These are phyloP conservation scores for Ormia ochracea DNA, from an alignment of 2,888 invertebrate genomes.

Conservation along the genomic window DNA sequence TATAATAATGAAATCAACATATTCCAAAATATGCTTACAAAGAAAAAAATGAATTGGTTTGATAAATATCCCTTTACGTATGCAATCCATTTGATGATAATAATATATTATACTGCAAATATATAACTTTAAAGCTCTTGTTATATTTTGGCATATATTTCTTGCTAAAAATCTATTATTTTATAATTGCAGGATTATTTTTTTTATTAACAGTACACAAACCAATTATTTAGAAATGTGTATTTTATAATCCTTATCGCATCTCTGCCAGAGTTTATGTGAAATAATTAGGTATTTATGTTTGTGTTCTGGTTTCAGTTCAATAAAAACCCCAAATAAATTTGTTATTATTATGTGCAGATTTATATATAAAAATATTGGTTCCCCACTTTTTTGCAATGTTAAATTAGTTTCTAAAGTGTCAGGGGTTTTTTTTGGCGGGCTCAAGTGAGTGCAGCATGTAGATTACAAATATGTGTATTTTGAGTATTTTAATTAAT, in stretches of 20 bases:
- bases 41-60: no score
- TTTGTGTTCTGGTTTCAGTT: neutral
- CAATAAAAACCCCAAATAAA: neutral
- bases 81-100: no score
- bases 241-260: neutral
- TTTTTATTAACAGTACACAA: no score
- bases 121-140: no score
- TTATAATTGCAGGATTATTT: no score
- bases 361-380: slow-evolving; percentile 31
- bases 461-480: neutral
- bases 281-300: neutral
- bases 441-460: neutral
- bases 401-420: neutral
- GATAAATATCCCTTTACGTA: no score
- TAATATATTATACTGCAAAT: no score
- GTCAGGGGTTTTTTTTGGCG: neutral
- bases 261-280: neutral
- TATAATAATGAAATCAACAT: no score
- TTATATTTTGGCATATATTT: no score
- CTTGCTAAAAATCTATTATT: no score
- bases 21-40: no score
- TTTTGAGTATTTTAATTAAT: slow-evolving; percentile 47
- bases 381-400: neutral
- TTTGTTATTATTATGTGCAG: slow-evolving; percentile 16
- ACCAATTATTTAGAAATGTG: no score